A percentile compares a stretch with the other conserved stretches of the same genome.
phyloP scores from a whole-genome alignment of 2,113 vertebrate genomes.

The Calonectris borealis region DNA sequence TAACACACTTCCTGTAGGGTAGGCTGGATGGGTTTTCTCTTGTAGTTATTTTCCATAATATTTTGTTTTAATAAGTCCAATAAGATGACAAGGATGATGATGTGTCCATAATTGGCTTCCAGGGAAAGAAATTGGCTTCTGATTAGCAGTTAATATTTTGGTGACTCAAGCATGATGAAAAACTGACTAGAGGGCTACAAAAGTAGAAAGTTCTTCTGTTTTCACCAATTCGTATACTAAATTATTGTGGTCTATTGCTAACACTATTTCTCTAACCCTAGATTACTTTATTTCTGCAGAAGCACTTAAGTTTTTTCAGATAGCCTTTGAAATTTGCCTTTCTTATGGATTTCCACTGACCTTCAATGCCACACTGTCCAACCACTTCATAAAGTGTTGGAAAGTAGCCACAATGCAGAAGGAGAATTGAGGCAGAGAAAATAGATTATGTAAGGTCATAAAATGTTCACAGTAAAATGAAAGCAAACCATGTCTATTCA shows the following conservation, averaged over 20 bases:
- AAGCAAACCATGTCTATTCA: background rate
- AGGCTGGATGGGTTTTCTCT: background rate
- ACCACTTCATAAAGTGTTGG: background rate
- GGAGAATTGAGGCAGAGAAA: background rate
- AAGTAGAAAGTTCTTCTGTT: background rate
- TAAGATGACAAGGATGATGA: background rate
- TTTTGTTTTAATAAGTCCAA: background rate
- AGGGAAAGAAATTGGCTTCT: background rate
- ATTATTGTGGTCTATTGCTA: background rate
- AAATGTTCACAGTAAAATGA: background rate
- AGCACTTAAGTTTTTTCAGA: background rate
- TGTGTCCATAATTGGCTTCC: background rate
- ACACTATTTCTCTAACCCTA: background rate
- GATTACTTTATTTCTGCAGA: background rate
- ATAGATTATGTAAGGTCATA: background rate
- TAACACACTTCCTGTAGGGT: background rate
- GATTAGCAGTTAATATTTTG: background rate
- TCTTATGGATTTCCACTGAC: background rate
- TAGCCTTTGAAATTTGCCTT: background rate
- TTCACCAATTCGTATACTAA: background rate
- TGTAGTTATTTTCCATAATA: background rate
- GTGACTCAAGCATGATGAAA: background rate
- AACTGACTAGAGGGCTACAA: background rate
- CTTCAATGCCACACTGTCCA: background rate
- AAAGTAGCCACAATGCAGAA: background rate